These are phyloP conservation scores for Paracyclopina nana DNA, from an alignment of 1,140 invertebrate species.

Conservation along the genomic window DNA sequence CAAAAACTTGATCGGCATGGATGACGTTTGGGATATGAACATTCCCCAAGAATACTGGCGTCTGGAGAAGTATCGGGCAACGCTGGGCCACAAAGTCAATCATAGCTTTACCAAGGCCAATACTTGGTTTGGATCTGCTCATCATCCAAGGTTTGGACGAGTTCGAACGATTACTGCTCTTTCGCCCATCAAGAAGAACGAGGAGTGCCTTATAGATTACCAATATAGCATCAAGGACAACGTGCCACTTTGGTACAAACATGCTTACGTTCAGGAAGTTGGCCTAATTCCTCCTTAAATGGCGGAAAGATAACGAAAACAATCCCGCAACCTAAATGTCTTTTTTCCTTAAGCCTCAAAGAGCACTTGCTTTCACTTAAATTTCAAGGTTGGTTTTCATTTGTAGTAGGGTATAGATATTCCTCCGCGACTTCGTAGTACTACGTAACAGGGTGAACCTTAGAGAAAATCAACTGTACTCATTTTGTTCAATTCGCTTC, in stretches of 20 bases:
- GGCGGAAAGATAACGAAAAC: no score
- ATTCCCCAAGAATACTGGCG: neutral
- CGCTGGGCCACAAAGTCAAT: constrained; percentile 1
- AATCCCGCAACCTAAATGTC: no score
- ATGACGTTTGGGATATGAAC: neutral
- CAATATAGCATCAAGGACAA: neutral
- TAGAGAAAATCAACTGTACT: no score
- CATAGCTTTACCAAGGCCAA: neutral
- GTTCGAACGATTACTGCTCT: neutral
- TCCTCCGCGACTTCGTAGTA: no score
- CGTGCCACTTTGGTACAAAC: neutral
- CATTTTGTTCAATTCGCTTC: no score
- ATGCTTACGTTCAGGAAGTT: no score
- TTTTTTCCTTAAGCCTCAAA: no score
- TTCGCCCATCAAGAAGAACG: neutral
- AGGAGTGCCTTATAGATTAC: neutral
- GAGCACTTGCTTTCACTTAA: no score
- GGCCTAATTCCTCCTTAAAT: no score
- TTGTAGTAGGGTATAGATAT: no score
- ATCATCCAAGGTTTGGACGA: neutral
- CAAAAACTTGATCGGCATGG: neutral
- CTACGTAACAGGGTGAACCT: no score
- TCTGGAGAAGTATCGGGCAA: neutral
- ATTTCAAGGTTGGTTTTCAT: no score
- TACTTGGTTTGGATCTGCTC: neutral